These are phyloP conservation scores for Eciton burchellii DNA, from an alignment of 1,140 invertebrate genomes.

Conservation along the genomic window DNA sequence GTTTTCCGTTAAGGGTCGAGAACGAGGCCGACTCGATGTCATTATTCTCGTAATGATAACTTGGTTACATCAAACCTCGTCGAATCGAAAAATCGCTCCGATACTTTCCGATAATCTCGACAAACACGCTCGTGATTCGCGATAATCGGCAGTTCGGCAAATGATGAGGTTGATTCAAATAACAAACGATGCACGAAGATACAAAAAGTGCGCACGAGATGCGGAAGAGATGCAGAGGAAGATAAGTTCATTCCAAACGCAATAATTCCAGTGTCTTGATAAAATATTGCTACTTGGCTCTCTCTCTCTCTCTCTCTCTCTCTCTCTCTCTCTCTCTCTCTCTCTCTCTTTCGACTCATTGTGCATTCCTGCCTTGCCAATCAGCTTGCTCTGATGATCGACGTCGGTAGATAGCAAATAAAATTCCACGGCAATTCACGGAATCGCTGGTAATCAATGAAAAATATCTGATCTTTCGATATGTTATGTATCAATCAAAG, in stretches of 20 bases:
- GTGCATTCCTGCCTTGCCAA: neutral
- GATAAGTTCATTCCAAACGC: too few relatives aligned
- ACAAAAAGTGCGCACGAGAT: too few relatives aligned
- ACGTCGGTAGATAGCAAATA: neutral
- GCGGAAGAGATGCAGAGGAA: too few relatives aligned
- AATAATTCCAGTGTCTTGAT: constrained; percentile 10
- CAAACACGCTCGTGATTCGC: neutral
- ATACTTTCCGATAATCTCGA: constrained; percentile 1
- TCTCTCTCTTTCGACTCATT: neutral
- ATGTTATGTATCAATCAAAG: neutral
- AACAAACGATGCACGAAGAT: too few relatives aligned
- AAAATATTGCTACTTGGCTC: neutral
- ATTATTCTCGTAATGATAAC: constrained; percentile 66
- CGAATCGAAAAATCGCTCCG: constrained; percentile 3
- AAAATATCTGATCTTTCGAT: constrained; percentile 9
- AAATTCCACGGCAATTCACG: neutral
- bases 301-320: too few relatives aligned
- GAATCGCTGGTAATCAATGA: neutral
- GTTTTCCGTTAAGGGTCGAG: constrained; percentile 59
- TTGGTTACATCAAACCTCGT: constrained; percentile 43
- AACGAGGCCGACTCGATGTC: constrained; percentile 34
- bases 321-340: too few relatives aligned
- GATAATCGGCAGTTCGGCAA: constrained; percentile 17
- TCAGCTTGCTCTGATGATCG: neutral
- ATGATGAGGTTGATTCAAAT: constrained; percentile 37